Percentiles rank a stretch among this genome's conserved stretches.
phyloP scores from a whole-genome alignment of 1,140 invertebrate genomes.

The Arctopsyche grandis region DNA sequence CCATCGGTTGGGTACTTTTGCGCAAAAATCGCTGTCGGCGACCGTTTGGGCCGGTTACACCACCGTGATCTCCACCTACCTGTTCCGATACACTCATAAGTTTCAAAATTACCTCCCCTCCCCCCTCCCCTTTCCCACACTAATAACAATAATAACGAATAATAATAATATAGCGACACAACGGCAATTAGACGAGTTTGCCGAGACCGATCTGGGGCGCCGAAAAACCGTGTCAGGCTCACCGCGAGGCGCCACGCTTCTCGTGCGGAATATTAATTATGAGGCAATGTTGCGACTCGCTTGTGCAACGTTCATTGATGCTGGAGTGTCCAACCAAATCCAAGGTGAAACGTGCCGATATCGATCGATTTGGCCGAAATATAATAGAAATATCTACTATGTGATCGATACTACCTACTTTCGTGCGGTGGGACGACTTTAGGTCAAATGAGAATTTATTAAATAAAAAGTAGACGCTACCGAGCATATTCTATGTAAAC shows the following conservation, averaged over 20 bases:
- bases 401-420: too few species aligned
- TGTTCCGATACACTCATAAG: background rate
- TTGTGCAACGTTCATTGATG: constrained; percentile 31
- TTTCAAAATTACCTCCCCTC: background rate
- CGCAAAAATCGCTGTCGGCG: constrained; percentile 7
- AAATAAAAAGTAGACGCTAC: too few species aligned
- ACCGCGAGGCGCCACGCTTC: constrained; percentile 17
- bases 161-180: background rate
- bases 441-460: too few species aligned
- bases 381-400: too few species aligned
- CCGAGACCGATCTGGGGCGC: background rate
- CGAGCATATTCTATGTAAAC: too few species aligned
- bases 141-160: background rate
- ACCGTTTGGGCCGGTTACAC: constrained; percentile 8
- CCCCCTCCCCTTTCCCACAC: background rate
- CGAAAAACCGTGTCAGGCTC: constrained; percentile 27
- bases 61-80: background rate
- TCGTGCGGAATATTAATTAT: constrained; percentile 46
- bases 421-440: too few species aligned
- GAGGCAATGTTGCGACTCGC: constrained; percentile 38
- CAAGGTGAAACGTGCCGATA: background rate
- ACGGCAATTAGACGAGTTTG: background rate
- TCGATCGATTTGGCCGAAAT: background rate
- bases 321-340: background rate
- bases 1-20: background rate